Percentiles rank a stretch among this genome's conserved stretches.
phyloP scores from a whole-genome alignment of 1,140 invertebrate species.

The Megalonaias nervosa region DNA sequence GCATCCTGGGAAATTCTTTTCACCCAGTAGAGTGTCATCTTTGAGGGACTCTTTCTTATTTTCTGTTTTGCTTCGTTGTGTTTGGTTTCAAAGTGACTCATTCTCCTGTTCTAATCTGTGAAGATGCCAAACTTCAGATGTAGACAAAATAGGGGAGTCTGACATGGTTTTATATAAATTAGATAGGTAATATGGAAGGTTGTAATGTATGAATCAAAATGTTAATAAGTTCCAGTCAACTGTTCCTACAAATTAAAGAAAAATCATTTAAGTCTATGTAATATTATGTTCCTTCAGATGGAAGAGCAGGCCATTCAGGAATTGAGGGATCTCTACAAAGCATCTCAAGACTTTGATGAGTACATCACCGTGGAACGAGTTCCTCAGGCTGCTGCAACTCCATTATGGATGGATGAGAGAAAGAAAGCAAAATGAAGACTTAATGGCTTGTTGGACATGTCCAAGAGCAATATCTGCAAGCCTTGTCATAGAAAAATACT shows the following conservation, averaged over 20 bases:
- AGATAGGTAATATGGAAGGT: background rate
- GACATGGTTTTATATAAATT: background rate
- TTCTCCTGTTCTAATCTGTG: background rate
- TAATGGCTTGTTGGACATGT: background rate
- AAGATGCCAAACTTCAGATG: background rate
- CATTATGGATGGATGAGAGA: conserved; percentile 73
- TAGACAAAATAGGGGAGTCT: background rate
- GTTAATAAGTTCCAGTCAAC: background rate
- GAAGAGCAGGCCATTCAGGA: conserved; percentile 84
- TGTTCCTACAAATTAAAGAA: background rate
- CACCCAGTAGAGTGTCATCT: too few relatives aligned
- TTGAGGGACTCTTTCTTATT: too few relatives aligned
- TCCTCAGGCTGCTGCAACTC: conserved; percentile 71
- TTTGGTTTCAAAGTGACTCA: too few relatives aligned
- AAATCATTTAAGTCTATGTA: background rate
- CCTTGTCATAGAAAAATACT: too few relatives aligned
- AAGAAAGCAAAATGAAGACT: conserved; percentile 17
- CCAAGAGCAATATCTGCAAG: too few relatives aligned
- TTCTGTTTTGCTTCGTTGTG: too few relatives aligned
- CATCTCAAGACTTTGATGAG: conserved; percentile 77
- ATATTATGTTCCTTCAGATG: conserved; percentile 72
- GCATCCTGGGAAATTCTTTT: too few relatives aligned
- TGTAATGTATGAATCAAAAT: background rate
- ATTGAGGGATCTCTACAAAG: conserved; percentile 78
- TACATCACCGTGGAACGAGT: conserved; percentile 77